Evolutionary conservation across 2,888 invertebrate genomes (phyloP).

Genomic region (Heliothis peltigera): DNA sequence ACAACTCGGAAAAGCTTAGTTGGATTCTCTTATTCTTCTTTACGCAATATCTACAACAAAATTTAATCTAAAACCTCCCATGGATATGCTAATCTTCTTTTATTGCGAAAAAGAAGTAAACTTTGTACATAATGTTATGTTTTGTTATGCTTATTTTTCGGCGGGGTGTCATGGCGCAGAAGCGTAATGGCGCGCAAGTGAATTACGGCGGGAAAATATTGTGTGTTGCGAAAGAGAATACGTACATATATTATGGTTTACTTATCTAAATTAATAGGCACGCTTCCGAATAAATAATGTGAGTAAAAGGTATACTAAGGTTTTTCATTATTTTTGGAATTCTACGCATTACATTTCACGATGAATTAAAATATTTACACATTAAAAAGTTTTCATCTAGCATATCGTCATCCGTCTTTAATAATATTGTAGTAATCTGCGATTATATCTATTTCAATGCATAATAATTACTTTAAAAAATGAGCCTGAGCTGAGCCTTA

Average conservation of each 20-base stretch:
- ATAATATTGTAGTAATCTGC: no score
- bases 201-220: slow-evolving; percentile 69
- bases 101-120: slow-evolving; percentile 46
- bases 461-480: no score
- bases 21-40: slow-evolving; percentile 9
- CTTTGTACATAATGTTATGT: slow-evolving; percentile 42
- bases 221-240: slow-evolving; percentile 24
- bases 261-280: slow-evolving; percentile 37
- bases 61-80: slow-evolving; percentile 45
- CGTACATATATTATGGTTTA: no score
- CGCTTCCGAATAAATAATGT: slow-evolving; percentile 37
- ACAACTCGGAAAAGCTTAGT: slow-evolving; percentile 6
- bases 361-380: no score
- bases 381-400: no score
- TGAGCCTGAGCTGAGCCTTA: no score
- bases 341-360: no score
- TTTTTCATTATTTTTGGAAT: neutral
- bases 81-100: slow-evolving; percentile 47
- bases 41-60: slow-evolving; percentile 30
- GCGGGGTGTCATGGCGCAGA: slow-evolving; percentile 49
- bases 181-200: slow-evolving; percentile 66
- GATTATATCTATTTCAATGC: no score
- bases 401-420: no score
- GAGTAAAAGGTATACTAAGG: slow-evolving; percentile 17
- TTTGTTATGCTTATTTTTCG: slow-evolving; percentile 50